Base-by-base conservation (phyloP, 2,797 vertebrate species). In the Xiphophorus birchmanni region DNA sequence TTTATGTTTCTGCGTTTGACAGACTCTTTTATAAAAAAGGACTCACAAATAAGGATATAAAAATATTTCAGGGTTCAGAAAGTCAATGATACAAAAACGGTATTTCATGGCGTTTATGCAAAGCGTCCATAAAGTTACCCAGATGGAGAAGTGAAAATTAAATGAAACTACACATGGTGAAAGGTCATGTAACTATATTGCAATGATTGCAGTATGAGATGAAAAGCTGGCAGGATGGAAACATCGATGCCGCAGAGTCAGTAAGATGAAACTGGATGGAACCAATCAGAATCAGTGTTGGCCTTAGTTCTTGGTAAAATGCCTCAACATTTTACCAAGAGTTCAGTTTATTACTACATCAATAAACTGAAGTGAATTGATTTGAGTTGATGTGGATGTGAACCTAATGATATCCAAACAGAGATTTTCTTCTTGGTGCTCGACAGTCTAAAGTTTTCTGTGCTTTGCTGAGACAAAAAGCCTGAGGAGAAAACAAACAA, bases 401-500 rank as follows among this genome's bases (percentile, higher is more conserved):
- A 18, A 37, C 32, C 32, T 35, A 18, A 65, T 37, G 32, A 8
- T 9, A 37, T 37, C 32, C 63, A 63, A 63, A 35, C 29, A 21
- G 63, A 65, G 13, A 6, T 65, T 37, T 65, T 37, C 17, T 65
- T 37, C 63, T 37, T 18, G 63, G 2, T 65, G 32, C 17, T 37
- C 7, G 63, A 65, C 12, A 32, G n/a, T 7, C 17, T 23, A 40
- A 21, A 10, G 29, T 65, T 65, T 10, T 60, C 58, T 32, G 12
- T 5, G 17, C 17, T 65, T 18, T 37, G 35, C 35, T 37, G 63
- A 65, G 63, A 67, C 2, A 67, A 67, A 40, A 35, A 40, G 63
- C 63, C 63, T 67, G 63, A 40, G 35, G 63, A 40, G 63, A 40
- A 67, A 67, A 67, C 35, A 40, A 67, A 23, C 37, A 67, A 67